These are phyloP conservation scores for Ditula angustiorana DNA, from an alignment of 2,888 invertebrate species.

Conservation along the genomic window DNA sequence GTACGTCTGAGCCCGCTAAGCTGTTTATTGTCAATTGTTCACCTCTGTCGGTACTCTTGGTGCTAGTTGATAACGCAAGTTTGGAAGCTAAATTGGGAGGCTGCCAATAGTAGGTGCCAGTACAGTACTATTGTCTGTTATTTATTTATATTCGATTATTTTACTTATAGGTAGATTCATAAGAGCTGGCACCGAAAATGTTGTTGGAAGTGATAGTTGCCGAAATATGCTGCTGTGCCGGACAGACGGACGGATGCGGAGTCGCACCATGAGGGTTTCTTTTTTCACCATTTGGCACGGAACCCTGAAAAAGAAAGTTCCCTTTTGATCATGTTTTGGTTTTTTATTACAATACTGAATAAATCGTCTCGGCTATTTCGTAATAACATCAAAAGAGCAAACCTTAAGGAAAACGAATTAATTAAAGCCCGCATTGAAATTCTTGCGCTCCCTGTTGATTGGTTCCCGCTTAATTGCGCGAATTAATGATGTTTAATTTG, in stretches of 20 bases:
- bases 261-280: no score
- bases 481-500: slow-evolving; percentile 17
- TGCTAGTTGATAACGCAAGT: slow-evolving; percentile 29
- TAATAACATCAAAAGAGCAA: slow-evolving; percentile 27
- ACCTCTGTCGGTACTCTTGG: background rate
- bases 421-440: slow-evolving; percentile 29
- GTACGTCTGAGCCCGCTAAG: slow-evolving; percentile 1
- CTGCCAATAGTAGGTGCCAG: no score
- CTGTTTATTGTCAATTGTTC: slow-evolving; percentile 24
- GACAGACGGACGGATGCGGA: no score
- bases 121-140: background rate
- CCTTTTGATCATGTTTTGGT: background rate
- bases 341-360: background rate
- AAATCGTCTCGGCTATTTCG: background rate
- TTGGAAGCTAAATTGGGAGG: slow-evolving; percentile 22
- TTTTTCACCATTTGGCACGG: no score
- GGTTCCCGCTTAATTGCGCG: slow-evolving; percentile 8
- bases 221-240: no score
- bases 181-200: no score
- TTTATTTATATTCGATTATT: background rate
- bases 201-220: no score
- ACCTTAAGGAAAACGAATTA: slow-evolving; percentile 22
- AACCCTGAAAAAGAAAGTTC: no score
- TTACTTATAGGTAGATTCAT: no score
- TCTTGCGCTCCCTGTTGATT: slow-evolving; percentile 20